Evolutionary conservation across 2,888 invertebrate genomes (phyloP).

Genomic region (Tethea ocularis): DNA sequence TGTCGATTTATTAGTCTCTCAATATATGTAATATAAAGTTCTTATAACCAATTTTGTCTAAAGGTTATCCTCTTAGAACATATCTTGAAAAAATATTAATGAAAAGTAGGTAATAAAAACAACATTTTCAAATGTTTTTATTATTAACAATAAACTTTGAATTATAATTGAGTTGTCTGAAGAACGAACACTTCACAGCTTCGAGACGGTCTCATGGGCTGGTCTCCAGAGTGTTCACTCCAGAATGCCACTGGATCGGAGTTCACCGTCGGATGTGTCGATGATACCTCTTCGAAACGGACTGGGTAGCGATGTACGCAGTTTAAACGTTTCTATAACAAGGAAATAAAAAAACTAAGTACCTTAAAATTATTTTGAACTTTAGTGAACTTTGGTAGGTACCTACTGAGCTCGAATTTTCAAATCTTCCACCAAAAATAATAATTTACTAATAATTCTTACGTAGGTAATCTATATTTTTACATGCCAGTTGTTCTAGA

Average conservation of each 20-base stretch:
- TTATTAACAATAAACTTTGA: conserved; percentile 7
- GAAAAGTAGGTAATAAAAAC: no score
- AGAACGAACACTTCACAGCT: conserved; percentile 65
- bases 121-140: neutral
- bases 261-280: conserved; percentile 50
- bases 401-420: no score
- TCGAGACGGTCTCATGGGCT: conserved; percentile 42
- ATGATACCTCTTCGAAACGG: conserved; percentile 56
- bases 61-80: neutral
- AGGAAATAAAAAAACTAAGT: neutral
- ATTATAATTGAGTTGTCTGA: conserved; percentile 35
- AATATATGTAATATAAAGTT: no score
- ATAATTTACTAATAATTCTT: no score
- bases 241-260: conserved; percentile 60
- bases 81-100: no score
- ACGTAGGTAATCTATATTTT: no score
- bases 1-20: neutral
- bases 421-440: no score
- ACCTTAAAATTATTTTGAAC: neutral
- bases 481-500: no score
- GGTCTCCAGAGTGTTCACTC: conserved; percentile 48
- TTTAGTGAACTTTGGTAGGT: no score
- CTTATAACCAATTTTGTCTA: no score
- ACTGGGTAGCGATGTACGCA: conserved; percentile 43
- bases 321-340: conserved; percentile 38